Conservation (phyloP, 2,113 vertebrate genomes). For the Pachyramphus minor region DNA sequence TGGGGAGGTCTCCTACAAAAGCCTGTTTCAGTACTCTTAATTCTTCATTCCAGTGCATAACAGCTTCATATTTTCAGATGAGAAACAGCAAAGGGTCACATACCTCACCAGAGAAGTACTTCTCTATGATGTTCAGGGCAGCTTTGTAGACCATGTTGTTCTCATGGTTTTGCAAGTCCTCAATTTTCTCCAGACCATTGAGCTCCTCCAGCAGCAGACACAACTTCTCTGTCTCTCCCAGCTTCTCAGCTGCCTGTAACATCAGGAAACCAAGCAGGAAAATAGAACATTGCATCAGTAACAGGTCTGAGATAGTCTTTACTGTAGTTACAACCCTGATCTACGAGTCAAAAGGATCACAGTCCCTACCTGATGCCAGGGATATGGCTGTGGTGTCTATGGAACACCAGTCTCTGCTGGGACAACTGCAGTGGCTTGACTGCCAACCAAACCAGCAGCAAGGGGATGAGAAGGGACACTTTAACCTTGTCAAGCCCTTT, state of each 20-base stretch:
- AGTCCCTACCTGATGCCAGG: background rate
- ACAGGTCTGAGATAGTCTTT: background rate
- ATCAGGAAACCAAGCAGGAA: background rate
- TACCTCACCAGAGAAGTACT: conserved; percentile 82
- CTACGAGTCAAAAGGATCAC: background rate
- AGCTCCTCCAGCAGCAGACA: conserved; percentile 82
- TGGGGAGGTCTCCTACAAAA: background rate
- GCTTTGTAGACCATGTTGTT: conserved; percentile 77
- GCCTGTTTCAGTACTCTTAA: background rate
- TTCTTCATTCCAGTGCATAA: background rate
- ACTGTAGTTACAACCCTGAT: background rate
- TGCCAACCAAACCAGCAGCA: background rate
- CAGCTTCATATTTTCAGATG: background rate
- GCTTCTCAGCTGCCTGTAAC: conserved; percentile 78
- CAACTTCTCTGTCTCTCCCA: conserved; percentile 79
- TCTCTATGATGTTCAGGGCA: conserved; percentile 82
- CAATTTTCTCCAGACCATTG: conserved; percentile 83
- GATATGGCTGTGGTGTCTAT: accelerated
- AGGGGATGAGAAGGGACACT: background rate
- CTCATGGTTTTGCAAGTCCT: conserved; percentile 84
- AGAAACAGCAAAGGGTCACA: background rate
- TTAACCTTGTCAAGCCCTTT: background rate
- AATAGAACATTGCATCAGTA: background rate
- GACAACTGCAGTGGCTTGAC: background rate
- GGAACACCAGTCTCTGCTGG: background rate